Percentiles rank a stretch among this genome's conserved stretches.
These are phyloP conservation scores for Brachynemurus nebulosus DNA, from an alignment of 2,888 invertebrate species.

Conservation along the genomic window DNA sequence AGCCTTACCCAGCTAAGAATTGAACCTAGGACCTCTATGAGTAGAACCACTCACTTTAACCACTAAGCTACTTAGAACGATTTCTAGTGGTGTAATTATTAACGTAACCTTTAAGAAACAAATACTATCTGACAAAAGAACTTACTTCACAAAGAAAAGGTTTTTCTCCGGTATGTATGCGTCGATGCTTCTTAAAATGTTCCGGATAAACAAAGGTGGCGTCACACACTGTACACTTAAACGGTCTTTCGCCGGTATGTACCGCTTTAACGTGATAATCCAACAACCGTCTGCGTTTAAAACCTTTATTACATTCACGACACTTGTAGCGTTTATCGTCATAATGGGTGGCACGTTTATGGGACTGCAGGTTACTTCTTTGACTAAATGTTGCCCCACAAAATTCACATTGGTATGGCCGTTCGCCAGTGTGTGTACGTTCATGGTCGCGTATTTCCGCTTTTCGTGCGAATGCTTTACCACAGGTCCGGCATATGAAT, in stretches of 20 bases:
- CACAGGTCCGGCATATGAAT: conserved; percentile 53
- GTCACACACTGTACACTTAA: conserved; percentile 55
- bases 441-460: conserved; percentile 71
- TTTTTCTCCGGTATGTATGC: conserved; percentile 65
- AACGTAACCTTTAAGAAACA: too few species aligned
- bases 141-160: conserved; percentile 57
- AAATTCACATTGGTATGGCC: conserved; percentile 63
- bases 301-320: conserved; percentile 54
- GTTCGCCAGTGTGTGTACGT: conserved; percentile 65
- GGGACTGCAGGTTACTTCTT: conserved; percentile 67
- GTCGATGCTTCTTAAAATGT: conserved; percentile 65
- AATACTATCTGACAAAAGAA: too few species aligned
- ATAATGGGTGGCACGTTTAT: conserved; percentile 63
- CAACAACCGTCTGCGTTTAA: conserved; percentile 52
- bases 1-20: too few species aligned
- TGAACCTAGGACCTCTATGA: too few species aligned
- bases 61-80: too few species aligned
- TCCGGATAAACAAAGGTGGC: conserved; percentile 73
- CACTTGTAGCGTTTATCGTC: conserved; percentile 63
- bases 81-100: too few species aligned
- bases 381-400: conserved; percentile 72
- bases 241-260: conserved; percentile 68
- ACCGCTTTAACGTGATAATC: conserved; percentile 71
- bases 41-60: too few species aligned
- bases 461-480: conserved; percentile 60